phyloP scores from a whole-genome alignment of 2,888 invertebrate species.

The Parnassius orleans region DNA sequence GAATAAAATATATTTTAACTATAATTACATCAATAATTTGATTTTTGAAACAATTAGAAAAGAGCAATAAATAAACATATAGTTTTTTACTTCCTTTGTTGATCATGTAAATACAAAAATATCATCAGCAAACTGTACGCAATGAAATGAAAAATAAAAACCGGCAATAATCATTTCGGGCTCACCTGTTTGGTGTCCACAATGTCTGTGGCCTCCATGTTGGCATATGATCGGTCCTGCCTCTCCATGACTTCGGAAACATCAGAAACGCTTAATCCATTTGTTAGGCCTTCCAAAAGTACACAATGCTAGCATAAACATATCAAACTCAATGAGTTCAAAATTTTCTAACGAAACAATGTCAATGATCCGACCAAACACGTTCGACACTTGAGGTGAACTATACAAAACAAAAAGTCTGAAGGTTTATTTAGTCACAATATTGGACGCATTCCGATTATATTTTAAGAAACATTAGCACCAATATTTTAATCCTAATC shows the following conservation, averaged over 20 bases:
- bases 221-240: slow-evolving; percentile 77
- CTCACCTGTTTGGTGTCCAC: slow-evolving; percentile 85
- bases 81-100: too few relatives aligned
- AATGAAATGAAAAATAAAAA: slow-evolving; percentile 56
- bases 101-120: too few relatives aligned
- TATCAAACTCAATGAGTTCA: slow-evolving; percentile 72
- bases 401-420: slow-evolving; percentile 40
- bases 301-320: slow-evolving; percentile 68
- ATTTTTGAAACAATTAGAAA: too few relatives aligned
- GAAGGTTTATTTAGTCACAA: slow-evolving; percentile 39
- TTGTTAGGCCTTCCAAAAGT: slow-evolving; percentile 58
- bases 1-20: neutral
- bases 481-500: slow-evolving; percentile 46
- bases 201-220: slow-evolving; percentile 83
- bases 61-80: too few relatives aligned
- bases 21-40: neutral
- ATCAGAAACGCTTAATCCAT: slow-evolving; percentile 75
- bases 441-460: slow-evolving; percentile 46
- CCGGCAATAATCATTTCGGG: slow-evolving; percentile 63
- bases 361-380: slow-evolving; percentile 72
- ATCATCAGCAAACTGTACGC: slow-evolving; percentile 33
- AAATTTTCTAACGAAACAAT: slow-evolving; percentile 74
- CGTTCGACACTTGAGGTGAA: slow-evolving; percentile 58
- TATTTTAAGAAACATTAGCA: slow-evolving; percentile 46
- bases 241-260: slow-evolving; percentile 74